A percentile compares a stretch with the other conserved stretches of the same genome.
phyloP scores from a whole-genome alignment of 2,797 vertebrate species.

The Enteromius trimaculatus region DNA sequence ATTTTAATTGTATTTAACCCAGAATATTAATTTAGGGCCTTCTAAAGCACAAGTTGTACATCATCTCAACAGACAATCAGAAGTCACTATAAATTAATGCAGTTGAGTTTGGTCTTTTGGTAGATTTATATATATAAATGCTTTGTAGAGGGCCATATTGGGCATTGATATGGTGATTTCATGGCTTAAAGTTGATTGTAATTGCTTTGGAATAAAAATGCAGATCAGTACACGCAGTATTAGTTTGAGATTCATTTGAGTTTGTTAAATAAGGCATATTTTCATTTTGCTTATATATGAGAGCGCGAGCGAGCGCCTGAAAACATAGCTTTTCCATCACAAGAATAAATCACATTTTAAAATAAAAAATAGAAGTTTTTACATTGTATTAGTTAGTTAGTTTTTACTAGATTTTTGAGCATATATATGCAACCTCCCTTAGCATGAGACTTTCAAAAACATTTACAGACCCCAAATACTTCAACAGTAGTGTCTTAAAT shows the following conservation, averaged over 20 bases:
- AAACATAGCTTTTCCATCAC: background rate
- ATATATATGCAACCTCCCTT: background rate
- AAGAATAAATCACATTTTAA: background rate
- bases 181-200: background rate
- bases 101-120: background rate
- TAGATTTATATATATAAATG: background rate
- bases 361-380: background rate
- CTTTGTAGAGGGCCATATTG: background rate
- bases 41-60: background rate
- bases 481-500: background rate
- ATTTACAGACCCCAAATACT: background rate
- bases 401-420: background rate
- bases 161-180: background rate
- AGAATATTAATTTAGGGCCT: background rate
- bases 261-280: background rate
- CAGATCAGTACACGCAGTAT: too few relatives aligned
- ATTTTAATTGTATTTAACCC: background rate
- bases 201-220: conserved; percentile 8
- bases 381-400: background rate
- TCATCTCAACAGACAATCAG: background rate
- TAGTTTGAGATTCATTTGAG: background rate
- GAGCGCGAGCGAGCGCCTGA: background rate
- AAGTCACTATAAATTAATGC: background rate
- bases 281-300: background rate
- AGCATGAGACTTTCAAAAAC: background rate